Evolutionary conservation across 2,888 invertebrate genomes (phyloP).

Genomic region (Pemphredon lugubris): DNA sequence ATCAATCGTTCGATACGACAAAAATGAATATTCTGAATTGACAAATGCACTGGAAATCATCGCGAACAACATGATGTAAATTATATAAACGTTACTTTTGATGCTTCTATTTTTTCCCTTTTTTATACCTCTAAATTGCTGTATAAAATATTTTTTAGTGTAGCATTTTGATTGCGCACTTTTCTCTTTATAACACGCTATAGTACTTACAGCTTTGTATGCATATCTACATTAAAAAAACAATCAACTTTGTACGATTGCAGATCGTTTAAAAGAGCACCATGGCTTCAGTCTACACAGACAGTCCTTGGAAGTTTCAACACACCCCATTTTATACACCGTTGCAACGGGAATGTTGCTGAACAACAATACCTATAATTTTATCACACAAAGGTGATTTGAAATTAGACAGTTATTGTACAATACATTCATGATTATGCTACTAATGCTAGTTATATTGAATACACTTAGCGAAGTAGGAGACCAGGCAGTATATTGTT

Average conservation of each 20-base stretch:
- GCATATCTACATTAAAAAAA: constrained; percentile 39
- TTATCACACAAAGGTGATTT: constrained; percentile 60
- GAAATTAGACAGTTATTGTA: constrained; percentile 56
- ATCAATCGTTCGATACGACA: not conserved
- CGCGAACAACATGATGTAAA: constrained; percentile 16
- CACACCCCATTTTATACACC: constrained; percentile 69
- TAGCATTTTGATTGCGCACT: constrained; percentile 49
- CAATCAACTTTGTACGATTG: constrained; percentile 55
- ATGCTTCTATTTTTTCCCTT: constrained; percentile 28
- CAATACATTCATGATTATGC: constrained; percentile 60
- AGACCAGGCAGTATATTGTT: constrained; percentile 57
- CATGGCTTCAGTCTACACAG: constrained; percentile 64
- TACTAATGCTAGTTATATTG: constrained; percentile 60
- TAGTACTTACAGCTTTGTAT: constrained; percentile 50
- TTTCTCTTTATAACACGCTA: constrained; percentile 34
- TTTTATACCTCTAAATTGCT: constrained; percentile 41
- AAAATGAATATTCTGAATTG: constrained; percentile 28
- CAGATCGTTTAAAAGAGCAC: constrained; percentile 64
- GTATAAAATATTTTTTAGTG: constrained; percentile 55
- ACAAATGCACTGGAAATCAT: constrained; percentile 22
- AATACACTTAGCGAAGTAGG: constrained; percentile 58
- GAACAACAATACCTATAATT: constrained; percentile 73
- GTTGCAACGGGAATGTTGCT: constrained; percentile 70
- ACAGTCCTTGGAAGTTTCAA: constrained; percentile 55
- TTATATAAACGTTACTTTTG: constrained; percentile 28